phyloP scores from a whole-genome alignment of 1,140 invertebrate species.

The Ceratina japonica region DNA sequence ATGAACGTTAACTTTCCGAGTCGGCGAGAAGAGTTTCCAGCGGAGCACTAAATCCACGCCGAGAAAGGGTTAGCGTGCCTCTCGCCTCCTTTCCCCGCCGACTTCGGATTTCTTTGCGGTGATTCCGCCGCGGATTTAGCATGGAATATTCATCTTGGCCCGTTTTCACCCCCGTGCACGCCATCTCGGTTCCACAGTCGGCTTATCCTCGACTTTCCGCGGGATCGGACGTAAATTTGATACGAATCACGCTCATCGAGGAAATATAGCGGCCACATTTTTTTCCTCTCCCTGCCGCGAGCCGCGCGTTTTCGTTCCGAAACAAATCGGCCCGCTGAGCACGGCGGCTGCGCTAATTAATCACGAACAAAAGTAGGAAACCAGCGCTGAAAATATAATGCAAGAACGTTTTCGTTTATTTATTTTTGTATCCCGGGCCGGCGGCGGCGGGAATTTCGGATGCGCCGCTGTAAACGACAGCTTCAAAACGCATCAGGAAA shows the following conservation, averaged over 20 bases:
- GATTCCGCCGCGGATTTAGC: slow-evolving; percentile 72
- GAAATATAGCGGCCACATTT: slow-evolving; percentile 15
- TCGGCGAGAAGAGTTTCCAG: slow-evolving; percentile 18
- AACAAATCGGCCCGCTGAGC: too few relatives aligned
- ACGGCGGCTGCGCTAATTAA: background rate
- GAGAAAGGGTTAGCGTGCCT: slow-evolving; percentile 54
- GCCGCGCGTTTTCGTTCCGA: background rate
- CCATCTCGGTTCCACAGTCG: slow-evolving; percentile 54
- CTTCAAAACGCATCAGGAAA: slow-evolving; percentile 54
- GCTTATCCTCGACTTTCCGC: slow-evolving; percentile 54
- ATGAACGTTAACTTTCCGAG: slow-evolving; percentile 39
- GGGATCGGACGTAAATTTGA: slow-evolving; percentile 58
- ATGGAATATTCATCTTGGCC: slow-evolving; percentile 76
- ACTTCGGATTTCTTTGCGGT: slow-evolving; percentile 65
- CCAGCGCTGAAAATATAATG: background rate
- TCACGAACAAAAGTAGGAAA: background rate
- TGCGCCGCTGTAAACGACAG: slow-evolving; percentile 57
- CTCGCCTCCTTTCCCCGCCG: slow-evolving; percentile 28
- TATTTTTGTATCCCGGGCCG: slow-evolving; percentile 31
- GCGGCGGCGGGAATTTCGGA: slow-evolving; percentile 5
- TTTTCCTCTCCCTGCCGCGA: background rate
- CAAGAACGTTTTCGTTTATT: slow-evolving; percentile 44
- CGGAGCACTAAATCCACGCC: slow-evolving; percentile 51
- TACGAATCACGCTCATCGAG: slow-evolving; percentile 45
- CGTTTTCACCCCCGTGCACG: slow-evolving; percentile 57